phyloP scores from a whole-genome alignment of 2,113 vertebrate species.

The Varanus komodoensis region DNA sequence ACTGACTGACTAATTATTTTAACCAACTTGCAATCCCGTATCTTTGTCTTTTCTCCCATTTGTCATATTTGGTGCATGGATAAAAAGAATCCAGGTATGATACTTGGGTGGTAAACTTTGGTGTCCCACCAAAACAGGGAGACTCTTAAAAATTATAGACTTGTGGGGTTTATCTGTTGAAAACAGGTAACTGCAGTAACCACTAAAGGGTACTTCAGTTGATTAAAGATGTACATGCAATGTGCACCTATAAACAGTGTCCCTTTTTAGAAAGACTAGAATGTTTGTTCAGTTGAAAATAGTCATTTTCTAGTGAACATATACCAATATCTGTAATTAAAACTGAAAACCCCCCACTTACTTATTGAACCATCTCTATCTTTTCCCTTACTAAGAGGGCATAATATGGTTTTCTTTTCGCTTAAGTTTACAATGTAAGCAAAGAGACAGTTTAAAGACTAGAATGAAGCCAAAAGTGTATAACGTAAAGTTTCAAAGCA shows the following conservation, averaged over 20 bases:
- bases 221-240: neutral
- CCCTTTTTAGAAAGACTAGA: neutral
- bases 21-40: neutral
- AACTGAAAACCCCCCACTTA: conserved; percentile 39
- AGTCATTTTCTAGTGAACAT: conserved; percentile 50
- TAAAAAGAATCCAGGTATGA: neutral
- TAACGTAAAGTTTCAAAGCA: neutral
- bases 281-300: conserved; percentile 44
- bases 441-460: neutral
- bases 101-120: neutral
- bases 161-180: neutral
- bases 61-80: neutral
- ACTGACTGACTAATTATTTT: no score
- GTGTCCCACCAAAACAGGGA: neutral
- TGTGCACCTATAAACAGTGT: neutral
- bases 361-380: neutral
- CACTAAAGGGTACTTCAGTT: neutral
- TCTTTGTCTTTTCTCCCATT: neutral
- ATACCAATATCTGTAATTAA: conserved; percentile 43
- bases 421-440: neutral
- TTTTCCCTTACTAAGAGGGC: neutral
- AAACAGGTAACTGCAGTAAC: neutral
- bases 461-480: neutral
- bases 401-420: neutral
- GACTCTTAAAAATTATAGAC: neutral